Base-by-base conservation (phyloP, 2,888 invertebrate genomes). In the Erebia aethiops region DNA sequence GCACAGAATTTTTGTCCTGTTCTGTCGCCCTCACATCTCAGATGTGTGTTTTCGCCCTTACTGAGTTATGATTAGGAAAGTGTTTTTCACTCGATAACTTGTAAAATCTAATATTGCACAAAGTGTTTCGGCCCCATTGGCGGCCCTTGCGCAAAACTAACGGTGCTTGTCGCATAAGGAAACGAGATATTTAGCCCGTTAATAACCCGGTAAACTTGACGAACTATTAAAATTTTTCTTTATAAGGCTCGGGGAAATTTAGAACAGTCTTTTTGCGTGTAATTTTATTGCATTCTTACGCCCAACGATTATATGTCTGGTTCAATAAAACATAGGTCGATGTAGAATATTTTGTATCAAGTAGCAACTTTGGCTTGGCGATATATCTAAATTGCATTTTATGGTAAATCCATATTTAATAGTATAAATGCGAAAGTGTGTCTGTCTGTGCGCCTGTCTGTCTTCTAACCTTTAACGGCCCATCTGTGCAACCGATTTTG, bases 101-200 rank as follows among this genome's bases (percentile, higher is more conserved):
- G 76, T 77, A 76, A 75, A 72, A 54, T 66, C 72, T 68, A 78
- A 80, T 75, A 81, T 87, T 88, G 79, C 86, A 82, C 83, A 85
- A 87, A 87, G 82, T 77, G 85, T 89, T 88, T 89, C 87, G 84
- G 84, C 79, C 76, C 76, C 77, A 80, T 85, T 85, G 81, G 84
- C 75, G 75, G 74, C 73, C 66, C 78, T 88, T 88, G 82, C 84
- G 85, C 81, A 89, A 89, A 68, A 51, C 75, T 81, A 84, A 83
- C 81, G 80, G 83, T 80, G 77, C 77, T 83, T 78, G 76, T 76
- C 87, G 83, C 87, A 83, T 85, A 90, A 87, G 89, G 88, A 85
- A 88, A 86, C 79, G 70, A 70, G 77, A 75, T 73, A 70, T 41
- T 62, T 49, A 49, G 72, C 65, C 46, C n/a, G 66, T 60, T 66